These are phyloP conservation scores for Cistogaster globosa DNA, from an alignment of 2,888 invertebrate genomes.

Conservation along the genomic window DNA sequence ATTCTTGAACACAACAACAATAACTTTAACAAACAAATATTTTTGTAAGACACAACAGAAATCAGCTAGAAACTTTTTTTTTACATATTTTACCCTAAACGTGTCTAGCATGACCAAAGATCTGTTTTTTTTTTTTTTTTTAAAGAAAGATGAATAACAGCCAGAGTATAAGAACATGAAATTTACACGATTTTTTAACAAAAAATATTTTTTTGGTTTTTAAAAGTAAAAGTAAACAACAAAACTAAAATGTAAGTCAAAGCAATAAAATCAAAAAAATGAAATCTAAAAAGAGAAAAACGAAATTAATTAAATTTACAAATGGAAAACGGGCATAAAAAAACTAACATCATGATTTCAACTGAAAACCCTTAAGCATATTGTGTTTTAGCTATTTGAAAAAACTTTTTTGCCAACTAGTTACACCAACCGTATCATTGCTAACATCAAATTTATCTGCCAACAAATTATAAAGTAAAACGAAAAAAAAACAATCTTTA, in stretches of 20 bases:
- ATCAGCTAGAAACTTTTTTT: constrained; percentile 23
- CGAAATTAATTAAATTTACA: neutral
- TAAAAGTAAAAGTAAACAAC: constrained; percentile 47
- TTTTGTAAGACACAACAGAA: constrained; percentile 38
- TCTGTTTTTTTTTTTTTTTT: constrained; percentile 33
- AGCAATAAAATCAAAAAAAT: neutral
- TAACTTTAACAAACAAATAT: constrained; percentile 19
- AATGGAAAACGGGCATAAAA: too few species aligned
- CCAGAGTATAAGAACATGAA: neutral
- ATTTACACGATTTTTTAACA: constrained; percentile 32
- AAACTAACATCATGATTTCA: neutral
- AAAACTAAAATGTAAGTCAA: neutral
- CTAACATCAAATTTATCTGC: neutral
- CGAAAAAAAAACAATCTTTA: neutral
- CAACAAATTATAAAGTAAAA: neutral
- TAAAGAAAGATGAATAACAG: too few species aligned
- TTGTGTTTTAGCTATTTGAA: neutral
- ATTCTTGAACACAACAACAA: constrained; percentile 10
- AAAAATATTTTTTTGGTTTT: neutral
- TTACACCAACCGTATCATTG: neutral
- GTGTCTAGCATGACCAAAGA: constrained; percentile 61
- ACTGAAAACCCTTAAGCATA: neutral
- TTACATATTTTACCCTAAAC: constrained; percentile 48
- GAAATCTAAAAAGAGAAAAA: neutral
- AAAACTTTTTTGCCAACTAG: neutral